Base-by-base conservation (phyloP, 1,140 invertebrate genomes). In the Eriosoma lanigerum region DNA sequence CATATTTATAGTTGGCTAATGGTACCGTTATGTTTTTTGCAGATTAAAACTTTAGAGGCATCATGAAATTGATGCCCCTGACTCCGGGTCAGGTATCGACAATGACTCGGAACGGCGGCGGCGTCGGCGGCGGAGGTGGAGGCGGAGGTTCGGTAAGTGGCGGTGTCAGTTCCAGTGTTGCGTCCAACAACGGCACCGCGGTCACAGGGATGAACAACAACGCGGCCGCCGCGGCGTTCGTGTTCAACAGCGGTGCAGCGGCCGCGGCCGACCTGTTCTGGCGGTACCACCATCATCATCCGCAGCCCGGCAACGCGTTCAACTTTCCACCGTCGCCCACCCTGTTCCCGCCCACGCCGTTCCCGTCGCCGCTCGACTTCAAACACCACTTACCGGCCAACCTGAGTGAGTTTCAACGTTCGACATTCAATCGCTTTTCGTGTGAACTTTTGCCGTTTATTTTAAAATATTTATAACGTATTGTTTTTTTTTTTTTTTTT, bases 361-460 rank as follows among this genome's bases (percentile, higher is more conserved):
- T 50, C 89, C 89, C 75, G 86, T 87, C 81, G 91, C 92, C 19
- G 87, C 93, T 93, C 58, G 94, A 96, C 84, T 92, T 94, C 83
- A 95, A 95, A 86, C 92, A 92, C 38, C 93, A 95, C 84, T 86
- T 96, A 81, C 94, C 94, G 10, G 88, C 90, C 9, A 90, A 89
- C 82, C 86, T 96, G 82, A 88, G 89, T 90, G 84, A 87, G 24
- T 54, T 48, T 70, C 17, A 38, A 38, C 32, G 32, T 38, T 4
- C n/a, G n/a, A n/a, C n/a, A n/a, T n/a, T n/a, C n/a, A n/a, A n/a
- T n/a, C n/a, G n/a, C n/a, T n/a, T n/a, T n/a, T n/a, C n/a, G n/a
- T n/a, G n/a, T n/a, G n/a, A n/a, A n/a, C n/a, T n/a, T n/a, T n/a
- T n/a, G n/a, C n/a, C n/a, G n/a, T n/a, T n/a, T n/a, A n/a, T n/a